These are phyloP conservation scores for Drosophila mojavensis DNA, from an alignment of 1,140 invertebrate species.

Conservation along the genomic window DNA sequence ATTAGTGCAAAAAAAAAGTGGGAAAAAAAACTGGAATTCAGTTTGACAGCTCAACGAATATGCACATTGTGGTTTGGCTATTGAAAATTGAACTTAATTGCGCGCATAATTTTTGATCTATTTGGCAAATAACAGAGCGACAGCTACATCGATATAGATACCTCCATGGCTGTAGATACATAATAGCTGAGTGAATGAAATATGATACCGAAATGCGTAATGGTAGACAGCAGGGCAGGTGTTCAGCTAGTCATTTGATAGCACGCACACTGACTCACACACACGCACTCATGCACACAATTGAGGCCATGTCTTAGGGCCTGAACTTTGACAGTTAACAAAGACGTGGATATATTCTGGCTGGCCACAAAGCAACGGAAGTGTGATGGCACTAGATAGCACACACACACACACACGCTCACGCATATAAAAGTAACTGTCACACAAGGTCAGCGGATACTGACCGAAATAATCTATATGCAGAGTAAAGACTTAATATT, in stretches of 20 bases:
- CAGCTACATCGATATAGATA: conserved; percentile 11
- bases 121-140: conserved; percentile 9
- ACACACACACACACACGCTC: conserved; percentile 9
- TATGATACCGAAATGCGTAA: conserved; percentile 35
- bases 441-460: conserved; percentile 38
- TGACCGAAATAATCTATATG: conserved; percentile 27
- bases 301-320: conserved; percentile 6
- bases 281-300: conserved; percentile 17
- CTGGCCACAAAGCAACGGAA: conserved; percentile 41
- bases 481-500: conserved; percentile 18
- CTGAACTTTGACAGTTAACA: conserved; percentile 30
- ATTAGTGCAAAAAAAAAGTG: conserved; percentile 37
- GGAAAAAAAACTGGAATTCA: conserved; percentile 27
- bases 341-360: conserved; percentile 5
- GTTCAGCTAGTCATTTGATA: conserved; percentile 32
- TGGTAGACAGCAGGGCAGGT: conserved; percentile 16
- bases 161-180: conserved; percentile 5
- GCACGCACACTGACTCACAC: conserved; percentile 3
- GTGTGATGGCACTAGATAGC: conserved; percentile 49
- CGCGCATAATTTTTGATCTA: conserved; percentile 41
- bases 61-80: conserved; percentile 37
- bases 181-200: conserved; percentile 22
- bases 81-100: conserved; percentile 52
- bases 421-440: conserved; percentile 2
- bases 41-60: conserved; percentile 53